Percentiles rank a stretch among this genome's conserved stretches.
Conservation (phyloP, 2,888 invertebrate genomes). For the Apamea anceps region DNA sequence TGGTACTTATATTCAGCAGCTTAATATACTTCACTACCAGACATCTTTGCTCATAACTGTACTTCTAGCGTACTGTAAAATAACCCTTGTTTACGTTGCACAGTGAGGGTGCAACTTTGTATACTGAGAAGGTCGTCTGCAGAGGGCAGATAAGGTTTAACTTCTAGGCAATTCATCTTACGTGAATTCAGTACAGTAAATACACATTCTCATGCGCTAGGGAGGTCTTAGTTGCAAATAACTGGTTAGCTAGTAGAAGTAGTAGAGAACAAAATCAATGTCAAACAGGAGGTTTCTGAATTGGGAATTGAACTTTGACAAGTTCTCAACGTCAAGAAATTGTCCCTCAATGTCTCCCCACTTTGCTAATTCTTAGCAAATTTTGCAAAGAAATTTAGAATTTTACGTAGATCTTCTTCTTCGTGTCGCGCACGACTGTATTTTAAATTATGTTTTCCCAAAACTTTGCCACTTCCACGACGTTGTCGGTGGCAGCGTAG, state of each 20-base stretch:
- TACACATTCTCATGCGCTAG: background rate
- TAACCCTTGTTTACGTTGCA: constrained; percentile 23
- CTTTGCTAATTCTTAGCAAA: too few relatives aligned
- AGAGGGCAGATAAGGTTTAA: constrained; percentile 30
- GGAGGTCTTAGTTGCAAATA: background rate
- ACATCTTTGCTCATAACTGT: constrained; percentile 1
- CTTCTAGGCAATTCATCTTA: constrained; percentile 35
- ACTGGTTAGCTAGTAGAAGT: background rate
- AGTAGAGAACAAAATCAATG: background rate
- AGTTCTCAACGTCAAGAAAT: background rate
- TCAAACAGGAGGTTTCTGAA: too few relatives aligned
- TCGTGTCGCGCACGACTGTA: too few relatives aligned
- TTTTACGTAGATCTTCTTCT: too few relatives aligned
- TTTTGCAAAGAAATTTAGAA: too few relatives aligned
- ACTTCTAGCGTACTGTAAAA: constrained; percentile 26
- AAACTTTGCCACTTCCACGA: too few relatives aligned
- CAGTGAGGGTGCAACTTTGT: constrained; percentile 36
- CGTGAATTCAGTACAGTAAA: background rate
- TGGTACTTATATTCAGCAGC: background rate
- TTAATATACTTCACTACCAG: background rate
- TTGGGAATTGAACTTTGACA: background rate
- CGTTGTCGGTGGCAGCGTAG: too few relatives aligned
- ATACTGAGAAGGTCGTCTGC: constrained; percentile 33
- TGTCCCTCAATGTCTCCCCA: too few relatives aligned
- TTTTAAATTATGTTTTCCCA: too few relatives aligned